These are phyloP conservation scores for Platanista minor DNA, from an alignment of 2,113 vertebrate species.

Conservation along the genomic window DNA sequence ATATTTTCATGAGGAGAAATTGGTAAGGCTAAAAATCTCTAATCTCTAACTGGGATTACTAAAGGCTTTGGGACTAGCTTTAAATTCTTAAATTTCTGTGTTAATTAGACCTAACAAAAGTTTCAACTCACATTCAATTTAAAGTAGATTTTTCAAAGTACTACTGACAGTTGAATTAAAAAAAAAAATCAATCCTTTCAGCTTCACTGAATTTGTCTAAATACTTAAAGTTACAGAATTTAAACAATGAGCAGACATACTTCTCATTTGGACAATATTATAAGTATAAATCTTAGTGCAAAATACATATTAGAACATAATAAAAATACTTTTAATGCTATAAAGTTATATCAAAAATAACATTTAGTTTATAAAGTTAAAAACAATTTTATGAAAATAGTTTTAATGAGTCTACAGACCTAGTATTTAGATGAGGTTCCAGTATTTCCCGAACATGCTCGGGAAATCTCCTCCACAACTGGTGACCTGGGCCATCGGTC, in stretches of 20 bases:
- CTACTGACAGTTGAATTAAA: not conserved
- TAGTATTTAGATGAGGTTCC: constrained; percentile 96
- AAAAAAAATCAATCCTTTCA: not conserved
- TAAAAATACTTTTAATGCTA: constrained; percentile 20
- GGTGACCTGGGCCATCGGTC: constrained; percentile 86
- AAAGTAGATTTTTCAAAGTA: constrained; percentile 36
- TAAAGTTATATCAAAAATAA: not conserved
- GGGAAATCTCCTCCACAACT: constrained; percentile 95
- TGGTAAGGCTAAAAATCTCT: not conserved
- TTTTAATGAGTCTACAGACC: constrained; percentile 78
- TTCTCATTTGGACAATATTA: constrained; percentile 33
- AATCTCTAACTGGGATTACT: not conserved
- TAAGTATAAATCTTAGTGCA: not conserved
- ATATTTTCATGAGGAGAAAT: not conserved
- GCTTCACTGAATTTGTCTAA: constrained; percentile 1
- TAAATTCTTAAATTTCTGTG: not conserved
- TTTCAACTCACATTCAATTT: not conserved
- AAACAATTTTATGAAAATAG: not conserved
- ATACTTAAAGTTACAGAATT: constrained; percentile 43
- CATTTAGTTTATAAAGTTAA: constrained; percentile 17
- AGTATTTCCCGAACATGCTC: constrained; percentile 97
- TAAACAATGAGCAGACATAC: not conserved
- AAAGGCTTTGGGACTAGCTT: not conserved
- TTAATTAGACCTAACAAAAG: not conserved
- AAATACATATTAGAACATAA: constrained; percentile 4